A percentile compares a stretch with the other conserved stretches of the same genome.
These are phyloP conservation scores for Pocillopora verrucosa DNA, from an alignment of 64 coral and sea anemone genomes.

Conservation along the genomic window DNA sequence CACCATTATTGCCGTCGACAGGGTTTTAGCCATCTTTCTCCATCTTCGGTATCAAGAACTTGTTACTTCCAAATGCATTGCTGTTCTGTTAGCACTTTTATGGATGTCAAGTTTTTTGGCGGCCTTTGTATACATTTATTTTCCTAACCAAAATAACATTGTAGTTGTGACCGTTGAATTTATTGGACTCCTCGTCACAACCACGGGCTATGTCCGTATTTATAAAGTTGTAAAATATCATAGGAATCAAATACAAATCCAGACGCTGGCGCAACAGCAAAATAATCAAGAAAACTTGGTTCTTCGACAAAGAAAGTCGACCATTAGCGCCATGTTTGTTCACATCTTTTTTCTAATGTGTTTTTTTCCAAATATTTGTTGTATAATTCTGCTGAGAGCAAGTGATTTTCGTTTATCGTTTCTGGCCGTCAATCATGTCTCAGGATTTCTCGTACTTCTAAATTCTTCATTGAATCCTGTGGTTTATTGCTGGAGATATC, in stretches of 20 bases:
- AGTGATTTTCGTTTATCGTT: not conserved
- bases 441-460: not conserved
- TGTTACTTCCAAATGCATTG: not conserved
- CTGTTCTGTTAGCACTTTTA: not conserved
- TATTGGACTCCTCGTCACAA: not conserved
- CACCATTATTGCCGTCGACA: not conserved
- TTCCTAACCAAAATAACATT: not conserved
- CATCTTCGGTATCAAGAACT: not conserved
- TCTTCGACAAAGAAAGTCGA: not conserved
- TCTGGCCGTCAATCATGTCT: not conserved
- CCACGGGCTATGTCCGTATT: not conserved
- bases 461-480: constrained; percentile 6
- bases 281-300: not conserved
- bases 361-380: not conserved
- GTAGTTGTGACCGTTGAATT: not conserved
- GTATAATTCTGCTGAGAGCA: not conserved
- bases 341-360: not conserved
- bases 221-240: not conserved
- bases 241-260: not conserved
- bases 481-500: not conserved
- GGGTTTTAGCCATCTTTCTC: not conserved
- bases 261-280: not conserved
- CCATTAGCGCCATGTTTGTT: not conserved
- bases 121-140: not conserved
- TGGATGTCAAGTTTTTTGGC: not conserved